Evolutionary conservation across 2,113 vertebrate genomes (phyloP).

Genomic region (Oxyruncus cristatus): DNA sequence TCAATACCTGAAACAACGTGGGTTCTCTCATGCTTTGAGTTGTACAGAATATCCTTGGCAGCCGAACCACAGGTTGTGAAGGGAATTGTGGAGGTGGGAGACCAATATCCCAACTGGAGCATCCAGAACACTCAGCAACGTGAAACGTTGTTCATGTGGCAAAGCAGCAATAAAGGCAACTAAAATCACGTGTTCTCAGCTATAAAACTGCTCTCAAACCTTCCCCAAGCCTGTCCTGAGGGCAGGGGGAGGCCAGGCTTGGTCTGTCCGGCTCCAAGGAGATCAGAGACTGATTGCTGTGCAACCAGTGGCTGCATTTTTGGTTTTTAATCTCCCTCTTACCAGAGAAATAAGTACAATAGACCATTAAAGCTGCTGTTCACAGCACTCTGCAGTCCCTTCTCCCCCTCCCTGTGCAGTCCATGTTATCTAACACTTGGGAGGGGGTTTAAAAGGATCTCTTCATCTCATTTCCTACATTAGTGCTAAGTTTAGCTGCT

Average conservation of each 20-base stretch:
- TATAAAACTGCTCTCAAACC: fast-evolving
- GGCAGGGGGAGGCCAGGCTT: not conserved
- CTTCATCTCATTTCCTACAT: not conserved
- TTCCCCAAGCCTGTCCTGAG: not conserved
- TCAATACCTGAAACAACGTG: not conserved
- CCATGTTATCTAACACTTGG: not conserved
- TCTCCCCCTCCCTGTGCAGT: not conserved
- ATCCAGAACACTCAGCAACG: not conserved
- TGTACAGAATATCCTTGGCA: not conserved
- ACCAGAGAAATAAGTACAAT: not conserved
- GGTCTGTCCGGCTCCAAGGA: fast-evolving
- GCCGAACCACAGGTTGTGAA: not conserved
- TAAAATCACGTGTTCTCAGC: not conserved
- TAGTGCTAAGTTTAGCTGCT: constrained; percentile 38
- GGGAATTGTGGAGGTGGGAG: not conserved
- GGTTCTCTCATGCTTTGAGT: not conserved
- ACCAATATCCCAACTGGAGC: fast-evolving
- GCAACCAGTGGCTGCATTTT: not conserved
- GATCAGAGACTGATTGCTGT: not conserved
- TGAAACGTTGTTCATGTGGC: fast-evolving
- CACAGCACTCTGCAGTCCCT: not conserved
- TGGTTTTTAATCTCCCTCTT: not conserved
- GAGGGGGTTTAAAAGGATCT: not conserved
- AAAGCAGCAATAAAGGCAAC: not conserved
- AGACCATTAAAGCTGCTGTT: not conserved